Evolutionary conservation across 2,797 vertebrate genomes (phyloP).

Genomic region (Okamejei kenojei): DNA sequence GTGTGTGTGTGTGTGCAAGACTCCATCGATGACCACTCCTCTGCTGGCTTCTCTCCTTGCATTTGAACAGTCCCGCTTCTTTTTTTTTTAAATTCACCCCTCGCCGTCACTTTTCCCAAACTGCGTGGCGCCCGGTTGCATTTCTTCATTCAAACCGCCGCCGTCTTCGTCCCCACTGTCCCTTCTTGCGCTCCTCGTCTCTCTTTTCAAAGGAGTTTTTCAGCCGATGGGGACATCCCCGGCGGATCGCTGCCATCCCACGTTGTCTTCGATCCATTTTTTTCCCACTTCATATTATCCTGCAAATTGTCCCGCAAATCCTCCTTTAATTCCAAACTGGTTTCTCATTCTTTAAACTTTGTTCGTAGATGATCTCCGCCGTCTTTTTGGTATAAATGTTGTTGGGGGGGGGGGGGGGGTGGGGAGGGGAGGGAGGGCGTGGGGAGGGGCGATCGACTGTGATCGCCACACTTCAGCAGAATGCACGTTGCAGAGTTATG

Average conservation of each 20-base stretch:
- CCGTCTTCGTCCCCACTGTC: neutral
- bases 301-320: neutral
- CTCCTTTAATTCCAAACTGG: neutral
- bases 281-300: neutral
- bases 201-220: neutral
- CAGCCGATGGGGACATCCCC: neutral
- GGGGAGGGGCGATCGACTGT: neutral
- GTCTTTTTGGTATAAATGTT: neutral
- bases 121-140: neutral
- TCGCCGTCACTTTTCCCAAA: neutral
- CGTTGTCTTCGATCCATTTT: neutral
- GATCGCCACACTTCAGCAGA: neutral
- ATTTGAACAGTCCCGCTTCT: neutral
- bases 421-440: neutral
- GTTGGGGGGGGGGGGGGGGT: neutral
- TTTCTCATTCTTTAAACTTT: neutral
- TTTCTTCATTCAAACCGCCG: neutral
- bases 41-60: neutral
- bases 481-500: constrained; percentile 6
- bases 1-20: neutral
- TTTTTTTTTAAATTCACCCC: neutral
- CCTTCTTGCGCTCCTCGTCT: neutral
- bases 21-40: neutral
- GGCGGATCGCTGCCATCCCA: neutral
- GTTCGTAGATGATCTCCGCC: neutral